These are phyloP conservation scores for Unio pictorum DNA, from an alignment of 2,888 invertebrate genomes.

Conservation along the genomic window DNA sequence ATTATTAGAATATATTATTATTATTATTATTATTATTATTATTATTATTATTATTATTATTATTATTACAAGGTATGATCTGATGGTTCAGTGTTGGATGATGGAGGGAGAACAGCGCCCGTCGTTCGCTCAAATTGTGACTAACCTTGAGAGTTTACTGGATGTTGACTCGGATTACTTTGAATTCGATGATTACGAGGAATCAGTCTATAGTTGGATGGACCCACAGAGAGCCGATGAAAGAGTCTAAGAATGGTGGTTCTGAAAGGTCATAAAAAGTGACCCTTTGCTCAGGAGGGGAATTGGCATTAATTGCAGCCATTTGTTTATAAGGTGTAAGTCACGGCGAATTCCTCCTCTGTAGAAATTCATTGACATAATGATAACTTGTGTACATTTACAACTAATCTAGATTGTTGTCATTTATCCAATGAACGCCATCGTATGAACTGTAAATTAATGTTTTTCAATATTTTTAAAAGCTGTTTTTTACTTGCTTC, in stretches of 20 bases:
- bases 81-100: slow-evolving; percentile 97
- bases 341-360: too few species aligned
- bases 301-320: too few species aligned
- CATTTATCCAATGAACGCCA: too few species aligned
- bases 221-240: slow-evolving; percentile 45
- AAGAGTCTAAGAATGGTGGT: slow-evolving; percentile 28
- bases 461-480: too few species aligned
- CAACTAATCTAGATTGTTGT: too few species aligned
- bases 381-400: too few species aligned
- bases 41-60: neutral
- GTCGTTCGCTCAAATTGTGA: slow-evolving; percentile 86
- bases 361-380: too few species aligned
- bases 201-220: slow-evolving; percentile 36
- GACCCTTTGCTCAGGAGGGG: too few species aligned
- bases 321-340: too few species aligned
- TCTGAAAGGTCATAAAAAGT: too few species aligned
- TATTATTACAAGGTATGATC: slow-evolving; percentile 78
- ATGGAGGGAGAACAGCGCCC: slow-evolving; percentile 87
- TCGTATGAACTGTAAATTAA: too few species aligned
- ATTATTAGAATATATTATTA: neutral
- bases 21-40: neutral
- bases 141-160: slow-evolving; percentile 85
- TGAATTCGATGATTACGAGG: slow-evolving; percentile 73
- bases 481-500: too few species aligned
- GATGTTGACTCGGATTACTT: slow-evolving; percentile 94